These are phyloP conservation scores for Eriosoma lanigerum DNA, from an alignment of 1,140 invertebrate species.

Conservation along the genomic window DNA sequence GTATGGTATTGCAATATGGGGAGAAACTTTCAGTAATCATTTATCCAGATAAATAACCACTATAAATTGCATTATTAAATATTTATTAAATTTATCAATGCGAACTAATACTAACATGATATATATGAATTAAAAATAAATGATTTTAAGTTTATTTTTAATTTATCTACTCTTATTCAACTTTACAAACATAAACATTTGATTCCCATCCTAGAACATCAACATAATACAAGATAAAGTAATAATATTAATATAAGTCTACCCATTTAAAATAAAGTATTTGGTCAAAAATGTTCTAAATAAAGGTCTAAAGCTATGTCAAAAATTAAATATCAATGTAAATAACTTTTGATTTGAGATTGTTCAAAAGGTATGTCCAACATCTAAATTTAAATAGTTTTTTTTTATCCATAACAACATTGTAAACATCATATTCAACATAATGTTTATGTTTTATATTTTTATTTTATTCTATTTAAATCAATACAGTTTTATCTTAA, in stretches of 20 bases:
- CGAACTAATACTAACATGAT: background rate
- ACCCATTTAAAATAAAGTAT: background rate
- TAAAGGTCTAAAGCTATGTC: background rate
- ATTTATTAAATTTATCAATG: background rate
- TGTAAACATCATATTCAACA: no score
- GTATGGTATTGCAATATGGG: background rate
- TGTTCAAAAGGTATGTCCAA: background rate
- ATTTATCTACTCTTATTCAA: no score
- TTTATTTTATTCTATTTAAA: no score
- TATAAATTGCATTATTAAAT: background rate
- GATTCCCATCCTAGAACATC: no score
- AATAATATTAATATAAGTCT: background rate
- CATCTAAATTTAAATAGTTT: no score
- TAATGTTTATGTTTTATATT: no score
- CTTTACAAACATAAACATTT: no score
- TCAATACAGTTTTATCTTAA: no score
- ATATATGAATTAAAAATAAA: background rate
- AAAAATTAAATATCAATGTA: background rate
- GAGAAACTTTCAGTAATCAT: background rate
- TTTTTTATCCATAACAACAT: no score
- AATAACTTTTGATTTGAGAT: background rate
- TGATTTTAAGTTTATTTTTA: no score
- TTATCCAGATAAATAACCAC: background rate
- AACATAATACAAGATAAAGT: background rate
- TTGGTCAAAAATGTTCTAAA: background rate